phyloP scores from a whole-genome alignment of 1,140 invertebrate species.

The Melipona quadrifasciata region DNA sequence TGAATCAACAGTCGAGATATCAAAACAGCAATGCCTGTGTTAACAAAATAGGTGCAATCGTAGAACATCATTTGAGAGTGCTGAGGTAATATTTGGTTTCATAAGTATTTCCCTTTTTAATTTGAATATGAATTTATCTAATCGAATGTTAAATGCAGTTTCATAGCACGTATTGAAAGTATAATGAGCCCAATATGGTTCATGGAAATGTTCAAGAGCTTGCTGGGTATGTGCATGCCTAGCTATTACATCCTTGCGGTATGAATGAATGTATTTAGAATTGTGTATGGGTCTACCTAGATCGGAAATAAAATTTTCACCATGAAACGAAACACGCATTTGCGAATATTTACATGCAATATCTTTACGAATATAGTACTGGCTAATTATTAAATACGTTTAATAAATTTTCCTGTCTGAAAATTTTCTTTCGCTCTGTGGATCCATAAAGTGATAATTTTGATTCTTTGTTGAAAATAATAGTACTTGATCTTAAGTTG shows the following conservation, averaged over 20 bases:
- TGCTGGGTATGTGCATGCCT: slow-evolving; percentile 63
- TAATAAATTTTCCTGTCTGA: neutral
- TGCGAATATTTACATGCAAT: neutral
- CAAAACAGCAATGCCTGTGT: neutral
- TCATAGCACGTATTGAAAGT: slow-evolving; percentile 57
- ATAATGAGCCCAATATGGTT: slow-evolving; percentile 61
- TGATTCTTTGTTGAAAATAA: neutral
- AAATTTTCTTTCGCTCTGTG: neutral
- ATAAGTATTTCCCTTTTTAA: neutral
- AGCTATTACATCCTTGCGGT: slow-evolving; percentile 70
- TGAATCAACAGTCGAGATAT: neutral
- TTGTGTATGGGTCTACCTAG: neutral
- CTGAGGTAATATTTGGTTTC: slow-evolving; percentile 9
- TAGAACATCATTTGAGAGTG: slow-evolving; percentile 54
- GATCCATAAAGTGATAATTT: neutral
- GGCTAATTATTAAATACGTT: neutral
- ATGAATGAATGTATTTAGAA: slow-evolving; percentile 26
- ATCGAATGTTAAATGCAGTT: slow-evolving; percentile 50
- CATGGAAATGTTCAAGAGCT: slow-evolving; percentile 63
- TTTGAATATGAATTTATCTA: neutral
- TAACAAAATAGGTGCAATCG: slow-evolving; percentile 32
- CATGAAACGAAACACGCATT: neutral
- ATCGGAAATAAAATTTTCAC: neutral
- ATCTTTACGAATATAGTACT: too few species aligned
- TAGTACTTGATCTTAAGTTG: neutral